A percentile compares a stretch with the other conserved stretches of the same genome.
phyloP scores from a whole-genome alignment of 2,888 invertebrate genomes.

The Apotomis turbidana region DNA sequence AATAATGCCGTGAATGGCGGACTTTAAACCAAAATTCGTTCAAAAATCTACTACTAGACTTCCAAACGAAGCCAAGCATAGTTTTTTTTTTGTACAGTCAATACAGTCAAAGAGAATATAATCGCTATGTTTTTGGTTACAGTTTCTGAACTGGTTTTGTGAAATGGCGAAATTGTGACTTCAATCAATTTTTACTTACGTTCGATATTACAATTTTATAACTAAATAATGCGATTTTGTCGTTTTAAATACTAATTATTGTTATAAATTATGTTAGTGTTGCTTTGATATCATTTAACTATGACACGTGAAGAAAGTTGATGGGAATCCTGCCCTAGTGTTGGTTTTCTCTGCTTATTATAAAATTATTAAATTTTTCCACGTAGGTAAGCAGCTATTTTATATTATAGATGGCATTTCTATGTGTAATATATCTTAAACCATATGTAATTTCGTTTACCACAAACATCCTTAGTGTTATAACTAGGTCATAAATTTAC shows the following conservation, averaged over 20 bases:
- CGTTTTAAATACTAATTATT: conserved; percentile 52
- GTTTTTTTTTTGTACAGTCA: too few relatives aligned
- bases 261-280: conserved; percentile 51
- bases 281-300: conserved; percentile 53
- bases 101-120: too few relatives aligned
- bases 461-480: conserved; percentile 2
- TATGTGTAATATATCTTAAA: conserved; percentile 4
- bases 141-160: conserved; percentile 60
- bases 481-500: conserved; percentile 37
- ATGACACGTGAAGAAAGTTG: conserved; percentile 60
- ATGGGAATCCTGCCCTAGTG: conserved; percentile 59
- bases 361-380: conserved; percentile 55
- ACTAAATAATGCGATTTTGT: conserved; percentile 62
- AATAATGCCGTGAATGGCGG: background rate
- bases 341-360: conserved; percentile 58
- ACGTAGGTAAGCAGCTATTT: conserved; percentile 54
- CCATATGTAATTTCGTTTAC: conserved; percentile 3
- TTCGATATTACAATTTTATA: conserved; percentile 60
- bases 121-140: too few relatives aligned
- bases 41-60: conserved; percentile 14
- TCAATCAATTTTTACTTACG: conserved; percentile 66
- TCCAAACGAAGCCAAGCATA: conserved; percentile 19
- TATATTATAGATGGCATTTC: conserved; percentile 23
- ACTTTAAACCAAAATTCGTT: conserved; percentile 18
- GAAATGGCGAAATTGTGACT: conserved; percentile 80